These are phyloP conservation scores for Phania funesta DNA, from an alignment of 2,888 invertebrate species.

Conservation along the genomic window DNA sequence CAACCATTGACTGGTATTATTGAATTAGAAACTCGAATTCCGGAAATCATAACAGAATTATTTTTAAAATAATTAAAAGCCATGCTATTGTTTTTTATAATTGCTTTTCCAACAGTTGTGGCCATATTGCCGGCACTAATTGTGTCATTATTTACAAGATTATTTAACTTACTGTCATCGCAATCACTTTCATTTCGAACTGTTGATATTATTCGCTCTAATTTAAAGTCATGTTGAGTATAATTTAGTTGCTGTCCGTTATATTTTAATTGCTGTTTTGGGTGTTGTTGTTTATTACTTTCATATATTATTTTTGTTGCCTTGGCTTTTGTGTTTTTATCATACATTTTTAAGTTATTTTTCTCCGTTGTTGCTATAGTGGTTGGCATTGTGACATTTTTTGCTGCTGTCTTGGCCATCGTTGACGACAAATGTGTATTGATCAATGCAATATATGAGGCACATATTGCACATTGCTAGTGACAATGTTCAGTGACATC, in stretches of 20 bases:
- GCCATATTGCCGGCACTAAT: conserved; percentile 63
- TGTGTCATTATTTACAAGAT: conserved; percentile 60
- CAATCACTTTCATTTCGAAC: conserved; percentile 4
- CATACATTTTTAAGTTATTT: conserved; percentile 17
- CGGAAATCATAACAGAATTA: not conserved
- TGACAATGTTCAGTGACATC: conserved; percentile 98
- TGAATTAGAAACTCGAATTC: not conserved
- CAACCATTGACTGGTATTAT: conserved; percentile 43
- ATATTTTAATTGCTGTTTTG: conserved; percentile 18
- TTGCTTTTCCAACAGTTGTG: not conserved
- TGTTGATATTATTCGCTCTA: conserved; percentile 23
- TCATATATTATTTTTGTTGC: conserved; percentile 30
- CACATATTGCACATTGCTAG: conserved; percentile 81
- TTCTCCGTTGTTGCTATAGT: conserved; percentile 7
- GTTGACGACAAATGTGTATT: conserved; percentile 46
- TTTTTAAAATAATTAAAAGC: not conserved
- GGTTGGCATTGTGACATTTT: conserved; percentile 21
- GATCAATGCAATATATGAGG: conserved; percentile 57
- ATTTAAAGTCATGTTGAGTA: conserved; percentile 44
- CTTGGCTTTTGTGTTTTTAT: conserved; percentile 32
- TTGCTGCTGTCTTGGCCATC: conserved; percentile 29
- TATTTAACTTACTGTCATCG: conserved; percentile 28
- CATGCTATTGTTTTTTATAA: conserved; percentile 11
- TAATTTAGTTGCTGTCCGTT: conserved; percentile 28
- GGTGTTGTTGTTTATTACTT: conserved; percentile 36